A percentile compares a stretch with the other conserved stretches of the same genome.
Conservation (phyloP, 1,140 invertebrate genomes). For the Drosophila kurseongensis region DNA sequence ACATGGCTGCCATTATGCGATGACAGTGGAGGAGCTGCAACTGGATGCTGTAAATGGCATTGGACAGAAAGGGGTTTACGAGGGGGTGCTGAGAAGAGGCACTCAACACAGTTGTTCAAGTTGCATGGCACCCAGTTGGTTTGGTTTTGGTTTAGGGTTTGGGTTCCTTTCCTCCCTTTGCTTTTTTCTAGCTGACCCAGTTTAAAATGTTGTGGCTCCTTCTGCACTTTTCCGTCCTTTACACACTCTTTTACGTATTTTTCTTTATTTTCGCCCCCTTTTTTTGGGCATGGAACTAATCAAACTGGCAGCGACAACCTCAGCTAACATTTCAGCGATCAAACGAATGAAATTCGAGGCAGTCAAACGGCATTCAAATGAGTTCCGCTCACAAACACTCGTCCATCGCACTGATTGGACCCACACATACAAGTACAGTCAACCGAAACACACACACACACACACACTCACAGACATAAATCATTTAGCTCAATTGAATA, state of each 20-base stretch:
- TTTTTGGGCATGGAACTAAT: slow-evolving; percentile 31
- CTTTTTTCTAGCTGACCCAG: slow-evolving; percentile 42
- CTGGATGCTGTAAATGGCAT: slow-evolving; percentile 27
- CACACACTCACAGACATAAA: slow-evolving; percentile 51
- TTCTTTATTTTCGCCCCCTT: background rate
- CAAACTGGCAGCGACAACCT: slow-evolving; percentile 26
- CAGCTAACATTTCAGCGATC: slow-evolving; percentile 55
- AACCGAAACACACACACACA: slow-evolving; percentile 13
- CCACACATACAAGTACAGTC: background rate
- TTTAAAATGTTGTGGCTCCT: slow-evolving; percentile 47
- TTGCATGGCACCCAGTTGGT: slow-evolving; percentile 28
- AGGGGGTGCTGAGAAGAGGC: slow-evolving; percentile 1
- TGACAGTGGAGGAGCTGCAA: slow-evolving; percentile 16
- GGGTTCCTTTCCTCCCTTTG: slow-evolving; percentile 1
- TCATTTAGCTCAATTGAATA: slow-evolving; percentile 82
- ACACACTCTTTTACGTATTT: background rate
- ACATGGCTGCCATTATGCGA: slow-evolving; percentile 42
- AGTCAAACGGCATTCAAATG: slow-evolving; percentile 77
- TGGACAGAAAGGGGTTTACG: background rate
- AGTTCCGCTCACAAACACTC: slow-evolving; percentile 73
- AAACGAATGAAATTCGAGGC: slow-evolving; percentile 59
- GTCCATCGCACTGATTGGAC: slow-evolving; percentile 58
- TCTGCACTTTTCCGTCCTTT: slow-evolving; percentile 22
- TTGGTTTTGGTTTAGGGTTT: slow-evolving; percentile 18
- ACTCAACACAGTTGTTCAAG: slow-evolving; percentile 49